Evolutionary conservation across 2,888 invertebrate species (phyloP).

Genomic region (Drosophila macrospina): DNA sequence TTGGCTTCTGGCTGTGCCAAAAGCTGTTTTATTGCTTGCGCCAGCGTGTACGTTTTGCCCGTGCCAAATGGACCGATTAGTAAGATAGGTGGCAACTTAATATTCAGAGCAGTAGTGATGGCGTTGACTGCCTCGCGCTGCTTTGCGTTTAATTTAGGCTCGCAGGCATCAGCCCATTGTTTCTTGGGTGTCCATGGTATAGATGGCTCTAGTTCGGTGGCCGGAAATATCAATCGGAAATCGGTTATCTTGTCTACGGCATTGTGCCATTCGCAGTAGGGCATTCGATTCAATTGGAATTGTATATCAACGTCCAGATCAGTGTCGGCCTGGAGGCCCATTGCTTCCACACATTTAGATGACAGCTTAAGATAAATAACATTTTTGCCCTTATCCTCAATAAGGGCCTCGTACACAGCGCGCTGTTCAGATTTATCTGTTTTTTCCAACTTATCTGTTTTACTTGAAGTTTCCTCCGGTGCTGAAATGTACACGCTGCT

Average conservation of each 20-base stretch:
- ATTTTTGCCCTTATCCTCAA: conserved; percentile 93
- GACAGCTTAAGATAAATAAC: conserved; percentile 91
- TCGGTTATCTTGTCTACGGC: conserved; percentile 91
- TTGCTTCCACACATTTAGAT: conserved; percentile 88
- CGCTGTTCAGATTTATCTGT: conserved; percentile 58
- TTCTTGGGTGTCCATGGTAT: conserved; percentile 90
- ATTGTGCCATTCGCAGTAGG: conserved; percentile 94
- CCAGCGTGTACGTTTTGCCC: conserved; percentile 93
- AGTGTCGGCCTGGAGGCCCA: conserved; percentile 88
- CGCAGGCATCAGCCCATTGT: conserved; percentile 89
- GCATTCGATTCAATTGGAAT: conserved; percentile 92
- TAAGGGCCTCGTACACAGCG: conserved; percentile 90
- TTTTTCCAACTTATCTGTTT: conserved; percentile 62
- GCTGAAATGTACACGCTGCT: conserved; percentile 88
- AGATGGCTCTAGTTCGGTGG: conserved; percentile 87
- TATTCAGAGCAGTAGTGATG: conserved; percentile 89
- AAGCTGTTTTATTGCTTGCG: conserved; percentile 90
- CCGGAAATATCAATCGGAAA: conserved; percentile 90
- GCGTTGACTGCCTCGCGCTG: conserved; percentile 92
- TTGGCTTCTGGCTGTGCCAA: conserved; percentile 88
- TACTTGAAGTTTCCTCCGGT: conserved; percentile 65
- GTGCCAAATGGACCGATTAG: conserved; percentile 94
- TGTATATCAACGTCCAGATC: conserved; percentile 90
- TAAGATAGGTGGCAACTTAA: conserved; percentile 89
- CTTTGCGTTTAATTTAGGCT: conserved; percentile 89